Evolutionary conservation across 2,113 vertebrate species (phyloP).

Genomic region (Nycticryphes semicollaris): DNA sequence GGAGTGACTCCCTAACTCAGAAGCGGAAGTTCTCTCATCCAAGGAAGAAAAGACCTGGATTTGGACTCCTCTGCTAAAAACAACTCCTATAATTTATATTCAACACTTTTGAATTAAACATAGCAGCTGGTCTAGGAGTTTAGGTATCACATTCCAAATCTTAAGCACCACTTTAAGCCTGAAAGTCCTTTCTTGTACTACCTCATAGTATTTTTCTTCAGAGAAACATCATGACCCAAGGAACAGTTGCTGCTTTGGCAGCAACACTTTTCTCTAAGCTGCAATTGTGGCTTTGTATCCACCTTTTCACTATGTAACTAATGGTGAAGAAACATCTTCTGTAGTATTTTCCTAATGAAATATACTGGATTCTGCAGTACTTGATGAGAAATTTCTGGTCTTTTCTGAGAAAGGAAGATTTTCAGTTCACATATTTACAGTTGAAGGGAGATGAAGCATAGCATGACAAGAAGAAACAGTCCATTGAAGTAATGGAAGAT

Average conservation of each 20-base stretch:
- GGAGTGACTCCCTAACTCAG: not conserved
- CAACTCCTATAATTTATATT: not conserved
- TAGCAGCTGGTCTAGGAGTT: not conserved
- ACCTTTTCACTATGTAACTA: not conserved
- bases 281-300: not conserved
- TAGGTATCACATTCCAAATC: not conserved
- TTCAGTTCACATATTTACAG: not conserved
- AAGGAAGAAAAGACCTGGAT: not conserved
- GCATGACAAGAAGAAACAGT: not conserved
- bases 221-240: not conserved
- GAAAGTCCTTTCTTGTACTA: not conserved
- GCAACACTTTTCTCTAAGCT: not conserved
- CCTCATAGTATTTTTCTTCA: not conserved
- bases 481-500: not conserved
- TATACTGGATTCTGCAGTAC: not conserved
- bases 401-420: not conserved
- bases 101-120: not conserved
- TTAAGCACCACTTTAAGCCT: not conserved
- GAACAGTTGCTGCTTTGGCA: not conserved
- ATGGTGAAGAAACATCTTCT: not conserved
- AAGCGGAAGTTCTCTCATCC: not conserved
- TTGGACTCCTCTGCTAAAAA: not conserved
- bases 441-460: not conserved
- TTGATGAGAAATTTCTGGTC: not conserved
- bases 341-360: not conserved